Conservation (phyloP, 1,140 invertebrate genomes). For the Ceratina australensis region DNA sequence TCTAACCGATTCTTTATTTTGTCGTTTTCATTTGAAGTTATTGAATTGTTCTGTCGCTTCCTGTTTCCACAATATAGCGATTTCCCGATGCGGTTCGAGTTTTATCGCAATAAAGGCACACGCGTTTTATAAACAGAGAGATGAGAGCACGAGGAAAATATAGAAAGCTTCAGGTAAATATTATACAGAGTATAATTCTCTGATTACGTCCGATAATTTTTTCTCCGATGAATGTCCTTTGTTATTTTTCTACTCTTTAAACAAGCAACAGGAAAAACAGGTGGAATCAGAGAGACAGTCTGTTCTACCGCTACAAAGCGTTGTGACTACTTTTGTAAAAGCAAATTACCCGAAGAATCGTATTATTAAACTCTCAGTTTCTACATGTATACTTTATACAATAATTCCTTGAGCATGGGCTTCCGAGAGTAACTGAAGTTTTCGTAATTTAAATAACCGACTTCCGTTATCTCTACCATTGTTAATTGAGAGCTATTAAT, state of each 20-base stretch:
- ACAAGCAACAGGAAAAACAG: too few relatives aligned
- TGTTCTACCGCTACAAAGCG: too few relatives aligned
- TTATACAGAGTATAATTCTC: background rate
- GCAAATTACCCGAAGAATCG: too few relatives aligned
- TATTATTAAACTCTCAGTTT: too few relatives aligned
- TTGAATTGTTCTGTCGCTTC: background rate
- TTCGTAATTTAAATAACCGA: background rate
- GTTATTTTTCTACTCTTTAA: background rate
- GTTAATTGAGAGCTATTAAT: background rate
- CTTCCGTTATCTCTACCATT: background rate
- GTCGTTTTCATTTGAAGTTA: slow-evolving; percentile 5
- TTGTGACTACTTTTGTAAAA: too few relatives aligned
- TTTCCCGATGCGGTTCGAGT: too few relatives aligned
- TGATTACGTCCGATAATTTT: background rate
- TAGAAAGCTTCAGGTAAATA: background rate
- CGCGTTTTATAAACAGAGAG: slow-evolving; percentile 4
- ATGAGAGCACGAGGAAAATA: too few relatives aligned
- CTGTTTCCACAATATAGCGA: background rate
- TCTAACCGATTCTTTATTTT: background rate
- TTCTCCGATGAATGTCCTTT: background rate
- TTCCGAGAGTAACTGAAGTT: background rate
- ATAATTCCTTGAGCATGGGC: background rate
- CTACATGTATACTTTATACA: too few relatives aligned
- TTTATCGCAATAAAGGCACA: background rate
- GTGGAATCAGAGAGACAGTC: too few relatives aligned